phyloP scores from a whole-genome alignment of 1,140 invertebrate species.

The Eupeodes corollae region DNA sequence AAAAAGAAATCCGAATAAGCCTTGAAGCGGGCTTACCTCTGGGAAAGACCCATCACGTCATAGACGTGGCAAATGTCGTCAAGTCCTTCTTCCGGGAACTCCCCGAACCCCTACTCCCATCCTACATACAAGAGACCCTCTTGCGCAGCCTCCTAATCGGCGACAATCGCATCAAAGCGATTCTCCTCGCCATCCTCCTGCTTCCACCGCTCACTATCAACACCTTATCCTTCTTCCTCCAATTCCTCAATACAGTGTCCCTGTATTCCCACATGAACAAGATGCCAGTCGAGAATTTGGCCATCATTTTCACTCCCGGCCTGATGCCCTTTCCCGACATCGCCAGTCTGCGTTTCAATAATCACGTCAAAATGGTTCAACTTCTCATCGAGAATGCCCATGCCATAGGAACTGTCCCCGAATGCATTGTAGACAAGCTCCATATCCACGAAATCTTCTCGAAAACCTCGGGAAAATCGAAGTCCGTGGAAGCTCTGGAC shows the following conservation, averaged over 20 bases:
- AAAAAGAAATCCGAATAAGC: slow-evolving; percentile 63
- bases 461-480: slow-evolving; percentile 2
- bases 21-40: slow-evolving; percentile 53
- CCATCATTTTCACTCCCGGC: slow-evolving; percentile 70
- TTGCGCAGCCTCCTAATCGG: slow-evolving; percentile 49
- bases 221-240: slow-evolving; percentile 57
- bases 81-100: slow-evolving; percentile 72
- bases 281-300: slow-evolving; percentile 69
- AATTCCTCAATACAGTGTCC: slow-evolving; percentile 51
- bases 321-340: slow-evolving; percentile 62
- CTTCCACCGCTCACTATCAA: slow-evolving; percentile 51
- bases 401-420: slow-evolving; percentile 58
- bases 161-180: slow-evolving; percentile 39
- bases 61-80: slow-evolving; percentile 70
- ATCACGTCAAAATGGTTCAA: slow-evolving; percentile 53
- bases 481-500: slow-evolving; percentile 17
- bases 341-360: slow-evolving; percentile 47
- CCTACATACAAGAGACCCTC: slow-evolving; percentile 56
- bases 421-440: slow-evolving; percentile 37
- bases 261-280: slow-evolving; percentile 55
- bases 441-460: not conserved
- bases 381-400: slow-evolving; percentile 65
- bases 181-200: slow-evolving; percentile 52
- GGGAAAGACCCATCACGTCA: slow-evolving; percentile 54
- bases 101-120: slow-evolving; percentile 67